These are phyloP conservation scores for Phacellophora camtschatica DNA, from an alignment of 30 jellyfish, hydroid and myxozoan genomes.

Conservation along the genomic window DNA sequence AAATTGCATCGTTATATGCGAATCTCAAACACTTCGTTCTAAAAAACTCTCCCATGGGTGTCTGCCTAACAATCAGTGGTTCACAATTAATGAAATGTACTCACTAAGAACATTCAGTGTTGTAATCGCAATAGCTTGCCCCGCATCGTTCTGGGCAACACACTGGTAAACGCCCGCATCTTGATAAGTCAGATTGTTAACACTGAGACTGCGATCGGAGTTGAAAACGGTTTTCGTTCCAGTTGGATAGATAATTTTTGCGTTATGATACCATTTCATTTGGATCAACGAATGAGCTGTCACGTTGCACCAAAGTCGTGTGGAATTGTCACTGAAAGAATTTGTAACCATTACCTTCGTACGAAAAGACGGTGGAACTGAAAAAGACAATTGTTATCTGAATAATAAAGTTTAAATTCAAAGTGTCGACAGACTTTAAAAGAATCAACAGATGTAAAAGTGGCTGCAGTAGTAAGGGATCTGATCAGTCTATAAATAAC, in stretches of 20 bases:
- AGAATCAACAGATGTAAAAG: too few relatives aligned
- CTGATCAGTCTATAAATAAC: too few relatives aligned
- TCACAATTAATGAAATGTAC: not conserved
- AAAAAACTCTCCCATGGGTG: too few relatives aligned
- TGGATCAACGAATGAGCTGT: slow-evolving; percentile 47
- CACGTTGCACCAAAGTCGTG: slow-evolving; percentile 69
- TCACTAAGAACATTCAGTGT: slow-evolving; percentile 65
- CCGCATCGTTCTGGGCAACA: slow-evolving; percentile 68
- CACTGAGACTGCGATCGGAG: slow-evolving; percentile 43
- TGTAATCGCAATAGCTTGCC: slow-evolving; percentile 57
- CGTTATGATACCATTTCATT: slow-evolving; percentile 72
- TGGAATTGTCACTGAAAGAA: slow-evolving; percentile 79
- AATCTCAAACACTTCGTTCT: too few relatives aligned
- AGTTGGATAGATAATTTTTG: slow-evolving; percentile 36
- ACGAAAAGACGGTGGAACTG: slow-evolving; percentile 63
- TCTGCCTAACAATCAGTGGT: not conserved
- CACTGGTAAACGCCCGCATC: slow-evolving; percentile 89
- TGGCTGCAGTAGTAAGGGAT: too few relatives aligned
- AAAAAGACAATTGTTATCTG: not conserved
- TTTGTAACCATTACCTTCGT: slow-evolving; percentile 2
- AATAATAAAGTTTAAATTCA: too few relatives aligned
- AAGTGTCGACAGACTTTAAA: too few relatives aligned
- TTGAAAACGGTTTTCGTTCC: slow-evolving; percentile 11
- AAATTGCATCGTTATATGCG: too few relatives aligned
- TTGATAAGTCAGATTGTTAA: slow-evolving; percentile 56